Evolutionary conservation across 2,797 vertebrate genomes (phyloP).

Genomic region (Heteromormyrus szaboi): DNA sequence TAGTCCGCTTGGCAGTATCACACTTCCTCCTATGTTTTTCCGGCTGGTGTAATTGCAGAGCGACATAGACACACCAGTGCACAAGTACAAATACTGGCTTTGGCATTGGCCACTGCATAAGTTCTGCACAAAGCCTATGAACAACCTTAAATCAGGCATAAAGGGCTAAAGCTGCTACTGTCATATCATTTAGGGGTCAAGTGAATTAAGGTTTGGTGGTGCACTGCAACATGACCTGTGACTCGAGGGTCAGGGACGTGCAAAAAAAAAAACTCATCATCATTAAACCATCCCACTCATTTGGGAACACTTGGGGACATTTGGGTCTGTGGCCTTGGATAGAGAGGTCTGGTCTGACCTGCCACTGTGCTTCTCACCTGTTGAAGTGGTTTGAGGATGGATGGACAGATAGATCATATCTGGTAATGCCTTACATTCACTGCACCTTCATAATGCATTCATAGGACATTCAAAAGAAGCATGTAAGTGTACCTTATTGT

Average conservation of each 20-base stretch:
- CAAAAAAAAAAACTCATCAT: neutral
- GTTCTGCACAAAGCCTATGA: neutral
- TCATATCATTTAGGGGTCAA: neutral
- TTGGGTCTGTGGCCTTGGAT: neutral
- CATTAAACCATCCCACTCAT: neutral
- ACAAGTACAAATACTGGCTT: neutral
- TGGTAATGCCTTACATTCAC: neutral
- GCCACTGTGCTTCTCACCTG: neutral
- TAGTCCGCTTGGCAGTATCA: neutral
- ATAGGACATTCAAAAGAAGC: neutral
- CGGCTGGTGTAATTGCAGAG: neutral
- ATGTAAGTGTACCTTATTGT: neutral
- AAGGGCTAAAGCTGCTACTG: neutral
- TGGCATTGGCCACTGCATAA: neutral
- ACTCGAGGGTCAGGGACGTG: neutral
- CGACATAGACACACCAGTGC: neutral
- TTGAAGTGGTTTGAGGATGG: neutral
- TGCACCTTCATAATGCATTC: neutral
- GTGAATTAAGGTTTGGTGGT: neutral
- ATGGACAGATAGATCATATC: neutral
- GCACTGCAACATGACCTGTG: neutral
- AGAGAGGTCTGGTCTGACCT: neutral
- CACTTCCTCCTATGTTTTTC: neutral
- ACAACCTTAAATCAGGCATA: neutral
- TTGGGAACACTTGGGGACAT: neutral